Conservation (phyloP, 2,113 vertebrate genomes). For the Marcusenius ussheri region DNA sequence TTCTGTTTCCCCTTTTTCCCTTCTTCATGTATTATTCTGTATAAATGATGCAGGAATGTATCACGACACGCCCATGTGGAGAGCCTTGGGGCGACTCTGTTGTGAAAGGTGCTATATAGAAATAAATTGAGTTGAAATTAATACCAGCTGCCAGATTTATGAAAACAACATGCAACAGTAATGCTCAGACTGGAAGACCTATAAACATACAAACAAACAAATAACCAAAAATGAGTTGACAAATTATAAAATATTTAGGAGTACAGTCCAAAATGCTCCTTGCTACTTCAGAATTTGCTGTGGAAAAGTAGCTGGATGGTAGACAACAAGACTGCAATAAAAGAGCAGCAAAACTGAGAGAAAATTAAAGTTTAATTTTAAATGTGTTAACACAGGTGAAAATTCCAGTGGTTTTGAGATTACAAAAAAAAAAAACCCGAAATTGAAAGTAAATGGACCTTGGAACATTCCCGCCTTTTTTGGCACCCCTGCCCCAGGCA, state of each 20-base stretch:
- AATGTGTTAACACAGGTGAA: background rate
- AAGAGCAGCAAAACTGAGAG: background rate
- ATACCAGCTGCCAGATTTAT: background rate
- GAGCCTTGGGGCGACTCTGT: background rate
- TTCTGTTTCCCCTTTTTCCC: background rate
- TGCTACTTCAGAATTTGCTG: background rate
- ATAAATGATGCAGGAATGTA: background rate
- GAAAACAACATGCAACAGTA: background rate
- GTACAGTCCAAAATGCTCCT: background rate
- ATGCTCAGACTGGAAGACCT: background rate
- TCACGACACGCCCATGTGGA: background rate
- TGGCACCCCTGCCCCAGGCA: background rate
- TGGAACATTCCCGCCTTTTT: background rate
- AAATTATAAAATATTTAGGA: background rate
- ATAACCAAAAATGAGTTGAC: background rate
- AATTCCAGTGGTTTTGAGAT: background rate
- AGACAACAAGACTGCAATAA: background rate
- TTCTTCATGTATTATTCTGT: background rate
- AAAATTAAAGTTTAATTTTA: background rate
- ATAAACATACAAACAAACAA: background rate
- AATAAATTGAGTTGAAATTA: background rate
- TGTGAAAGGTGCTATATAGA: background rate
- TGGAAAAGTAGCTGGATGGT: background rate
- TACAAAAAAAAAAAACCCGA: background rate
- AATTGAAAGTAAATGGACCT: background rate